These are phyloP conservation scores for Ranitomeya imitator DNA, from an alignment of 2,113 vertebrate species.

Conservation along the genomic window DNA sequence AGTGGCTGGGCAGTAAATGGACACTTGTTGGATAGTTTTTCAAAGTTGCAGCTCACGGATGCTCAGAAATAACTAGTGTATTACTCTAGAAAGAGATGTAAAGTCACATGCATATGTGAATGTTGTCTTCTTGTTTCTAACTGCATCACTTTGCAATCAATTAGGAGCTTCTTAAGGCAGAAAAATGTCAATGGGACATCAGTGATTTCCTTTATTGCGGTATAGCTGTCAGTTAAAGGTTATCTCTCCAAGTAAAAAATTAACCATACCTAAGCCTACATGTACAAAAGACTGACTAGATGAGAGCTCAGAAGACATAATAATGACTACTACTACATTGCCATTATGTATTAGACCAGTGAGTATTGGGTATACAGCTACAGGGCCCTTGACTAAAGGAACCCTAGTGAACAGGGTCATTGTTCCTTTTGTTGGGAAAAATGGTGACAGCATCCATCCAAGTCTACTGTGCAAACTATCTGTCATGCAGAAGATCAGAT, in stretches of 20 bases:
- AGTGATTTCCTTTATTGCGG: constrained; percentile 34
- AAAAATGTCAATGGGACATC: constrained; percentile 36
- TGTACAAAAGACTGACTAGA: neutral
- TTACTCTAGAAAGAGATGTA: neutral
- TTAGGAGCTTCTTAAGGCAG: constrained; percentile 33
- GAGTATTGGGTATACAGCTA: neutral
- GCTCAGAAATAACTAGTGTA: neutral
- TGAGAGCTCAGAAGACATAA: neutral
- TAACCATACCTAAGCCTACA: constrained; percentile 14
- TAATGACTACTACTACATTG: neutral
- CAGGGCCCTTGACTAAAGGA: neutral
- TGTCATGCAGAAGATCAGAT: neutral
- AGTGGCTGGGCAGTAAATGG: constrained; percentile 7
- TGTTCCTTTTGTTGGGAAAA: neutral
- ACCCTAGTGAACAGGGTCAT: no score
- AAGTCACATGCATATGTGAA: constrained; percentile 21
- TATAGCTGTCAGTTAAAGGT: constrained; percentile 38
- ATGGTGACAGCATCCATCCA: neutral
- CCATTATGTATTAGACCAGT: neutral
- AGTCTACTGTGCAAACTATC: neutral
- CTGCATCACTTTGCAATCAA: neutral
- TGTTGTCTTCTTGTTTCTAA: neutral
- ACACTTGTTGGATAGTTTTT: constrained; percentile 24
- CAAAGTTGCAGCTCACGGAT: neutral
- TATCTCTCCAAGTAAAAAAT: constrained; percentile 24